Base-by-base conservation (phyloP, 2,888 invertebrate species). In the Andrena chrysosceles region DNA sequence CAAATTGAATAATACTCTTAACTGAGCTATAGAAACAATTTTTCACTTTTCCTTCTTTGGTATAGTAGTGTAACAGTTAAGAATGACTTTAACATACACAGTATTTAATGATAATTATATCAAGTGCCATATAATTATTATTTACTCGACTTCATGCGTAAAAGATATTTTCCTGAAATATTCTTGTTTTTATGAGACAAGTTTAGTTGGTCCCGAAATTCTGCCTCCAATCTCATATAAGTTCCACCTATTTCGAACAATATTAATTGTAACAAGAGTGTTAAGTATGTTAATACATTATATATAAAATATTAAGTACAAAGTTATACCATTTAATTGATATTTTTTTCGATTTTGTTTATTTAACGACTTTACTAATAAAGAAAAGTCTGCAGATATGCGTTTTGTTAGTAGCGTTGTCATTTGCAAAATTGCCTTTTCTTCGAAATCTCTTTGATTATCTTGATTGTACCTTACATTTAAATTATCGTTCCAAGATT, bases 381-480 rank as follows among this genome's bases (percentile, higher is more conserved):
- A 80, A 31, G 88, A 89, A 60, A 84, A 82, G 72, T 93, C 93
- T 16, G 90, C 83, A 33, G 91, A 86, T 20, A 93, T 92, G 83
- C 94, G 94, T 74, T 95, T 95, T 0, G 95, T 95, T 80, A 97
- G 94, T 23, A 96, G 94, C 5, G 95, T 93, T 16, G 96, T 95
- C 95, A 97, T 96, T 93, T 96, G 96, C 69, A 96, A 94, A 86
- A 97, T 95, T 0, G 96, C 96, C 85, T 96, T 96, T 94, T 98
- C 98, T 93, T 98, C 98, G 91, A 96, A 96, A 80, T 98, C 96
- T 5, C 98, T 95, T 93, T 98, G 98, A 90, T 97, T 96, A 93
- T 98, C 98, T 93, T 98, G 98, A 94, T 98, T 98, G 91, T 97
- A 97, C 87, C 98, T 96, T 4, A 97, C 97, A 0, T 97, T 97